Conservation (phyloP, 1,140 invertebrate species). For the Adoxophyes honmai region DNA sequence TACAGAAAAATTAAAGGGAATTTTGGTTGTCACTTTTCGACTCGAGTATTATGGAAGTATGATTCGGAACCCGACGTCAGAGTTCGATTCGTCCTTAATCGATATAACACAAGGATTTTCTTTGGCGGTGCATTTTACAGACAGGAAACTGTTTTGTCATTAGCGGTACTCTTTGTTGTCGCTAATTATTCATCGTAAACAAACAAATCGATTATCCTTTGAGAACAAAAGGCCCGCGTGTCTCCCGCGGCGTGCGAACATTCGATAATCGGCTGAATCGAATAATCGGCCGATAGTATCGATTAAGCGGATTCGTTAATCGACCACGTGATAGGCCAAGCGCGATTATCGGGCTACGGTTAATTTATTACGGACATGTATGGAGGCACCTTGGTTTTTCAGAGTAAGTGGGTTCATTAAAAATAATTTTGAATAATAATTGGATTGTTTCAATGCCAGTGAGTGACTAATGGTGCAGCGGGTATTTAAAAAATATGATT, state of each 20-base stretch:
- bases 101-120: too few relatives aligned
- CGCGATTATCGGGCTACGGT: not conserved
- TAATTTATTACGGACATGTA: constrained; percentile 1
- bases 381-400: not conserved
- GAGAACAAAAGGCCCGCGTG: not conserved
- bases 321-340: constrained; percentile 10
- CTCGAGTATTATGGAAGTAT: too few relatives aligned
- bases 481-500: not conserved
- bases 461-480: not conserved
- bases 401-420: not conserved
- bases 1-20: too few relatives aligned
- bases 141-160: not conserved
- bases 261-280: constrained; percentile 7
- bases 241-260: not conserved
- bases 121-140: not conserved
- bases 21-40: too few relatives aligned
- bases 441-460: not conserved
- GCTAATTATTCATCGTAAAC: constrained; percentile 9
- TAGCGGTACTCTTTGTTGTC: not conserved
- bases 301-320: not conserved
- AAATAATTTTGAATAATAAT: constrained; percentile 13
- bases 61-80: too few relatives aligned
- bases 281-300: constrained; percentile 2
- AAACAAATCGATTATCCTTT: not conserved
- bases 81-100: too few relatives aligned